phyloP scores from a whole-genome alignment of 2,888 invertebrate genomes.

The Pollenia angustigena region DNA sequence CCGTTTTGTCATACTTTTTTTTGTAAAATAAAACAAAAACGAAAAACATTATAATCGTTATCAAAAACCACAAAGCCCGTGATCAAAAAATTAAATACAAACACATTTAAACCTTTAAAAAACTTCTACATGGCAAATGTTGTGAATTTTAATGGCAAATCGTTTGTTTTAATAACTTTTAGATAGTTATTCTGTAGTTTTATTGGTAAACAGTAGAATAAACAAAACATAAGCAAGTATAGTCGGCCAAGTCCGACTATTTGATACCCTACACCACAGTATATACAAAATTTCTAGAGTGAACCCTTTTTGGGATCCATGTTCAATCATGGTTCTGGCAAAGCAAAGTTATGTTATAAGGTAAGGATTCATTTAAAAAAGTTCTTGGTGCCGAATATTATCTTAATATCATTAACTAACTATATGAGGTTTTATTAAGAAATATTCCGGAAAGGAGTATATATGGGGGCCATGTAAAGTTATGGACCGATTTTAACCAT shows the following conservation, averaged over 20 bases:
- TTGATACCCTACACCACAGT: not conserved
- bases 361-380: too few relatives aligned
- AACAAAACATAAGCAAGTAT: not conserved
- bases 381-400: too few relatives aligned
- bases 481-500: too few relatives aligned
- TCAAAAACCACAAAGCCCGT: slow-evolving; percentile 44
- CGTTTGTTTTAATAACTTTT: slow-evolving; percentile 21
- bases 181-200: not conserved
- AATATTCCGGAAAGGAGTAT: too few relatives aligned
- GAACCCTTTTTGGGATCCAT: too few relatives aligned
- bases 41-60: slow-evolving; percentile 29
- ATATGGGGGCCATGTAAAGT: too few relatives aligned
- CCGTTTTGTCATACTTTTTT: slow-evolving; percentile 6
- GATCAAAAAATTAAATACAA: not conserved
- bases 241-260: too few relatives aligned
- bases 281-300: not conserved
- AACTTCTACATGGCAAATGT: slow-evolving; percentile 1
- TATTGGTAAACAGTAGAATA: not conserved
- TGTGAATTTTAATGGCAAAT: slow-evolving; percentile 31
- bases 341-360: too few relatives aligned
- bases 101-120: slow-evolving; percentile 14
- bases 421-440: too few relatives aligned
- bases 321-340: too few relatives aligned
- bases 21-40: slow-evolving; percentile 9
- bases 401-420: too few relatives aligned